phyloP scores from a whole-genome alignment of 1,140 invertebrate species.

The Drosophila busckii region DNA sequence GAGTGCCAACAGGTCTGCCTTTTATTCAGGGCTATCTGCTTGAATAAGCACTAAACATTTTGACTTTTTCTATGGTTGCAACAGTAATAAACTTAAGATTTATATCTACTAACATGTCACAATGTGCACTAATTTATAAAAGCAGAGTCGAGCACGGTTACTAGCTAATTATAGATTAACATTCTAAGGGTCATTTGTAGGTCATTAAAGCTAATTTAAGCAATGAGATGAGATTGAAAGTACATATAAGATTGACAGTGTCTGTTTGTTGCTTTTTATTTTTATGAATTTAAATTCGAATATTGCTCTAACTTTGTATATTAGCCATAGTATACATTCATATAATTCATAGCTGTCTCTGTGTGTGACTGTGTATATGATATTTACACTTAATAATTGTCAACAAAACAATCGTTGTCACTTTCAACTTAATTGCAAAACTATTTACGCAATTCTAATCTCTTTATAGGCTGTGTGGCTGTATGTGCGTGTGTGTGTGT shows the following conservation, averaged over 20 bases:
- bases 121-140: constrained; percentile 41
- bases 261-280: constrained; percentile 27
- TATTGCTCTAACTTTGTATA: constrained; percentile 70
- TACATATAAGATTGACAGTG: constrained; percentile 12
- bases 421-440: constrained; percentile 65
- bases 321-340: constrained; percentile 42
- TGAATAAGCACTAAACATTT: constrained; percentile 48
- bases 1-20: constrained; percentile 94
- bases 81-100: no score
- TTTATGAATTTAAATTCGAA: constrained; percentile 76
- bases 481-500: constrained; percentile 8
- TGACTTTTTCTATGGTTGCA: no score
- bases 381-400: constrained; percentile 68
- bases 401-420: constrained; percentile 69
- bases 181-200: background rate
- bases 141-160: no score
- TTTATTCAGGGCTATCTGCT: constrained; percentile 89
- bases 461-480: constrained; percentile 5
- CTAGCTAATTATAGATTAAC: background rate
- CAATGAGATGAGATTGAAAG: background rate
- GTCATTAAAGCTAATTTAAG: background rate
- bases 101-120: constrained; percentile 14
- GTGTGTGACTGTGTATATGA: constrained; percentile 39
- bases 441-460: constrained; percentile 43
- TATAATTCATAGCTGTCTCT: constrained; percentile 29